Base-by-base conservation (phyloP, 2,888 invertebrate genomes). In the Artemia sinica region DNA sequence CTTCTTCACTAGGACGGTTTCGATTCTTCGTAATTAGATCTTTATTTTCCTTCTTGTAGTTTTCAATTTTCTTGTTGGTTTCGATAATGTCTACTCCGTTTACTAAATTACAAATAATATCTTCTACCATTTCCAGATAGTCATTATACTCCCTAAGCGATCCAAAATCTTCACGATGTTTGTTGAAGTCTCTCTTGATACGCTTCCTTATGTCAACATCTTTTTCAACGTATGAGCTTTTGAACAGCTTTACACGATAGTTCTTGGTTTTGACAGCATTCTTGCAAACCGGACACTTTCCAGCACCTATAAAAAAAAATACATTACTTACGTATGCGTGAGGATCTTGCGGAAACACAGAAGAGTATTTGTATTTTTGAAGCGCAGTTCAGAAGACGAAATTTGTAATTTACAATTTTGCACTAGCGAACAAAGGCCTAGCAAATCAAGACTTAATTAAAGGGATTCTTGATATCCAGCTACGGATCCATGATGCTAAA, bases 161-260 rank as follows among this genome's bases (percentile, higher is more conserved):
- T 0, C 80, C 77, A 77, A 99, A 98, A 78, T 98, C 97, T 73
- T 93, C 92, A 77, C 94, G 91, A 76, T 88, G 91, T 76, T 95
- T 93, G 76, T 95, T 96, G 76, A 88, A 97, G 78, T 96, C 92
- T 73, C 86, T 84, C 12, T 94, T 79, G 41, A 98, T 86, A 73
- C 88, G 82, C 76, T 89, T 89, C 50, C 98, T 82, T 72, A 97
- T 93, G 75, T 96, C 94, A 10, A 96, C 88, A 81, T 99, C 98
- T 77, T 96, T 96, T 78, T 99, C 98, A 0, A 99, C 91, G 80
- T 84, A 84, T 0, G 96, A 83, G 80, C 99, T 96, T 81, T 98
- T 97, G 76, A 97, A 98, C 18, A 95, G 80, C 76, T 98, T 97
- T 8, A 94, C 86, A 68, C 97, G 84, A 77, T 91, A 99, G 76